Conservation (phyloP, 1,140 invertebrate genomes). For the Hermatobates lingyangjiaoensis region DNA sequence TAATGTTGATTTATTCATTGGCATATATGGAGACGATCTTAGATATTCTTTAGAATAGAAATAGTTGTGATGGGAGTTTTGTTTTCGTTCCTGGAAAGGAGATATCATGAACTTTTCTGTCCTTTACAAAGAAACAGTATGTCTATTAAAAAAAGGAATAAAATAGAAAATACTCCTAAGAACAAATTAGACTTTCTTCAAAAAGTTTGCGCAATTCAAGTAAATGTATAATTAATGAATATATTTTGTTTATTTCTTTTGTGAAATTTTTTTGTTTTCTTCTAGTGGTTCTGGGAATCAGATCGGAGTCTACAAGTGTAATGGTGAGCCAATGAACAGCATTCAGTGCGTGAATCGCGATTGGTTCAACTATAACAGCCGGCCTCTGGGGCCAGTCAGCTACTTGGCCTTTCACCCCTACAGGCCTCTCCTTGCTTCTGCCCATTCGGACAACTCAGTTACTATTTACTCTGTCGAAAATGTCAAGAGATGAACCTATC, state of each 20-base stretch:
- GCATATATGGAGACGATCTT: too few relatives aligned
- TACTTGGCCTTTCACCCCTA: slow-evolving; percentile 76
- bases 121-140: not conserved
- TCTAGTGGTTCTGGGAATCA: slow-evolving; percentile 65
- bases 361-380: slow-evolving; percentile 75
- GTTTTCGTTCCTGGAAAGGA: not conserved
- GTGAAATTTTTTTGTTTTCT: slow-evolving; percentile 17
- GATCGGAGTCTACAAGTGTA: slow-evolving; percentile 56
- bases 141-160: not conserved
- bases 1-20: too few relatives aligned
- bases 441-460: slow-evolving; percentile 55
- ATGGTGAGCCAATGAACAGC: slow-evolving; percentile 44
- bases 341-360: slow-evolving; percentile 66
- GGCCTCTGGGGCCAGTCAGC: slow-evolving; percentile 61
- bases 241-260: slow-evolving; percentile 8
- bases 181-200: too few relatives aligned
- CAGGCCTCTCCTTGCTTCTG: slow-evolving; percentile 52
- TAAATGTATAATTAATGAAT: slow-evolving; percentile 3
- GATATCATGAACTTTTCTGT: not conserved
- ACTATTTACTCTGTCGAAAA: slow-evolving; percentile 47
- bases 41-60: too few relatives aligned
- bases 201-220: too few relatives aligned
- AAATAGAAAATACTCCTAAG: not conserved
- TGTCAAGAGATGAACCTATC: too few relatives aligned
- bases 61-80: too few relatives aligned